phyloP scores from a whole-genome alignment of 1,140 invertebrate genomes.

The Manduca sexta region DNA sequence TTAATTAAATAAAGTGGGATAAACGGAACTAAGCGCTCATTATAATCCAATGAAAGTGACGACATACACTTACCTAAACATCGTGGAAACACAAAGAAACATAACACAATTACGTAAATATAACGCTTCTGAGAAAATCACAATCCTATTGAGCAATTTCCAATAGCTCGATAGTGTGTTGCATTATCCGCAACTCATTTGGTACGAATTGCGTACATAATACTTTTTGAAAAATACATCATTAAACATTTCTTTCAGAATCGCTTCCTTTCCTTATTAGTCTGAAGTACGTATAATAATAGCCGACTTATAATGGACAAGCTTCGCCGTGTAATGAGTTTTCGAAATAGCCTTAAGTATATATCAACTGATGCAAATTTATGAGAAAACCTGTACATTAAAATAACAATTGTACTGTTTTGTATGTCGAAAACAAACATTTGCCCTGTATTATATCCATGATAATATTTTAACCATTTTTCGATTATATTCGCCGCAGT shows the following conservation, averaged over 20 bases:
- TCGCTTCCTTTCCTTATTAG: background rate
- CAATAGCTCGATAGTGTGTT: too few species aligned
- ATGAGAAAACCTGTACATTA: too few species aligned
- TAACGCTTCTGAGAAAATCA: constrained; percentile 16
- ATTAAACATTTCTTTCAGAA: too few species aligned
- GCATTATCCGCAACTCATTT: too few species aligned
- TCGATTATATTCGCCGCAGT: too few species aligned
- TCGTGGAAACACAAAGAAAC: constrained; percentile 13
- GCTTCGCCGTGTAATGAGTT: background rate
- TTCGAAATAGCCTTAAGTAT: background rate
- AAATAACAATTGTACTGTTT: too few species aligned
- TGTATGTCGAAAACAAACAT: too few species aligned
- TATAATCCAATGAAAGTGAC: constrained; percentile 51
- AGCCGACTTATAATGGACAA: background rate
- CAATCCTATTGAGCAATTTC: constrained; percentile 30
- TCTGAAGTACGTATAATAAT: background rate
- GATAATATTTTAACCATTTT: too few species aligned
- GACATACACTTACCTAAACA: constrained; percentile 27
- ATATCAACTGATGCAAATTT: background rate
- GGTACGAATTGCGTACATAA: too few species aligned
- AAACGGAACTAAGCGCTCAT: constrained; percentile 44
- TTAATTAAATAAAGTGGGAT: constrained; percentile 69
- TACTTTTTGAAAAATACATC: too few species aligned
- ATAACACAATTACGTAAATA: constrained; percentile 23
- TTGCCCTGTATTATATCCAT: too few species aligned